Conservation (phyloP, 2,113 vertebrate genomes). For the Grus americana region DNA sequence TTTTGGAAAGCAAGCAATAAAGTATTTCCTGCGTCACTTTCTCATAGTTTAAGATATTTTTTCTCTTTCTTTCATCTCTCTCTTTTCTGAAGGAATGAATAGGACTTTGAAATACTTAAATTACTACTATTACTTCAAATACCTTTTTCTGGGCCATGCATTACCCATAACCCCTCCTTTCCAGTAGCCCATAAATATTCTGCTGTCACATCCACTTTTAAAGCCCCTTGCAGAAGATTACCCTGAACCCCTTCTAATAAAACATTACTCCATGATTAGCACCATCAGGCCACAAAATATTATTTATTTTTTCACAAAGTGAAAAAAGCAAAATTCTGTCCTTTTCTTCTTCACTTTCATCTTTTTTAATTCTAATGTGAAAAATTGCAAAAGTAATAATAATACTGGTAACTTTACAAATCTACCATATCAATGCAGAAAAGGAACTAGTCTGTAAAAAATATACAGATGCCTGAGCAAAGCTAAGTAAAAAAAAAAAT, state of each 20-base stretch:
- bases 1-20: not conserved
- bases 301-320: not conserved
- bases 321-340: not conserved
- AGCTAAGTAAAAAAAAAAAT: not conserved
- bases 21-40: not conserved
- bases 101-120: not conserved
- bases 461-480: not conserved
- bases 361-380: not conserved
- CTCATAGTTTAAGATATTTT: not conserved
- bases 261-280: not conserved
- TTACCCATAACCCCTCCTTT: not conserved
- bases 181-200: not conserved
- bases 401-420: not conserved
- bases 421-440: not conserved
- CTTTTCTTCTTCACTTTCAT: not conserved
- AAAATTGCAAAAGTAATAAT: not conserved
- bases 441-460: not conserved
- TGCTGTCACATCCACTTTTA: not conserved
- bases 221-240: not conserved
- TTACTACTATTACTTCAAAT: not conserved
- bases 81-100: not conserved
- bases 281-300: not conserved
- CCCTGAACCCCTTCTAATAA: not conserved
- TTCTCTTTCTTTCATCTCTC: not conserved
- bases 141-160: rapidly evolving